These are phyloP conservation scores for Microplitis demolitor DNA, from an alignment of 1,140 invertebrate species.

Conservation along the genomic window DNA sequence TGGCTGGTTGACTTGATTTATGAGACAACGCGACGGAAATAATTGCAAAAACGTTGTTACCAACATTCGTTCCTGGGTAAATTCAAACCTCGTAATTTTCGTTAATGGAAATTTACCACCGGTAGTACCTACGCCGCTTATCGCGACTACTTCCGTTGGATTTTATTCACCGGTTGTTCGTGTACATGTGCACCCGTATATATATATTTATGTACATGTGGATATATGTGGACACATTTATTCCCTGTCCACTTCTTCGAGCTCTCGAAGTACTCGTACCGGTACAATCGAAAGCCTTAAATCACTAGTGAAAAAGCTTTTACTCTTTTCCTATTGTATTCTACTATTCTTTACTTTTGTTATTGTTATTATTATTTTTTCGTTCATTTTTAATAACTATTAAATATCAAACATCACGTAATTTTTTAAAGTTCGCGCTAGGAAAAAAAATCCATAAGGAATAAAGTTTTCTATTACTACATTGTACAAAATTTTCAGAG, in stretches of 20 bases:
- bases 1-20: conserved; percentile 42
- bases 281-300: conserved; percentile 2
- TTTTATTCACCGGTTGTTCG: conserved; percentile 17
- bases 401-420: too few relatives aligned
- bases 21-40: conserved; percentile 37
- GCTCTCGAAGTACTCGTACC: neutral
- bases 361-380: neutral
- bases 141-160: conserved; percentile 31
- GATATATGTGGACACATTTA: too few relatives aligned
- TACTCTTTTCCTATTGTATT: neutral
- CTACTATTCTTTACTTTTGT: too few relatives aligned
- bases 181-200: neutral
- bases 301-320: neutral
- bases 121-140: conserved; percentile 25
- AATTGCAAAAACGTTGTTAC: conserved; percentile 38
- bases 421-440: too few relatives aligned
- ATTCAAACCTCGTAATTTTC: conserved; percentile 42
- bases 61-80: conserved; percentile 4
- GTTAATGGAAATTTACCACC: conserved; percentile 48
- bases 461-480: too few relatives aligned
- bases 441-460: too few relatives aligned
- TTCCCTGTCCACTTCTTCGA: neutral
- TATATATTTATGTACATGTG: too few relatives aligned
- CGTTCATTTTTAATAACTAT: too few relatives aligned
- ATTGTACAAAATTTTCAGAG: too few relatives aligned